Percentiles rank a stretch among this genome's conserved stretches.
Evolutionary conservation across 2,113 vertebrate genomes (phyloP).

Genomic region (Scartelaos histophorus): DNA sequence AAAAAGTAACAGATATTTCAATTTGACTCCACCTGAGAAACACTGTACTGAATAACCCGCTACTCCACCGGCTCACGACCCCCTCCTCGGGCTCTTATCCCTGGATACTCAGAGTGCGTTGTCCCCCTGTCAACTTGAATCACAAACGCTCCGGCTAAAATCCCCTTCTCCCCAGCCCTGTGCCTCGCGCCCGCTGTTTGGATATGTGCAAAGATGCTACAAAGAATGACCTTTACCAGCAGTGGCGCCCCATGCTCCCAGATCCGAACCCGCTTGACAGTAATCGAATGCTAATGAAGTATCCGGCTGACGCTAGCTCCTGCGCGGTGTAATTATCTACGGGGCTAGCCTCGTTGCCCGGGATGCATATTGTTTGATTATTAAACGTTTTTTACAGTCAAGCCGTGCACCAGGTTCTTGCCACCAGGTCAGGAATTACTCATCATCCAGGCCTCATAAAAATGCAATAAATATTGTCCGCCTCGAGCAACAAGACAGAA

Average conservation of each 20-base stretch:
- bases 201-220: conserved; percentile 48
- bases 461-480: conserved; percentile 20
- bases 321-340: conserved; percentile 46
- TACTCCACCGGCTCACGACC: neutral
- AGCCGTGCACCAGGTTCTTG: conserved; percentile 14
- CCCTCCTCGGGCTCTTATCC: conserved; percentile 41
- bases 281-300: conserved; percentile 65
- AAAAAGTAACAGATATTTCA: no score
- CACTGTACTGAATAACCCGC: neutral
- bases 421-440: conserved; percentile 37
- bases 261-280: conserved; percentile 69
- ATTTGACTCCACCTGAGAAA: no score
- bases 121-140: conserved; percentile 50
- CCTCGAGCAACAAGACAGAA: neutral
- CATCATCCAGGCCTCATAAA: conserved; percentile 19
- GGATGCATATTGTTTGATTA: conserved; percentile 57
- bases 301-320: conserved; percentile 21
- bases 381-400: conserved; percentile 50
- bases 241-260: conserved; percentile 43
- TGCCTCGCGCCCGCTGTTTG: conserved; percentile 45
- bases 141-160: conserved; percentile 39
- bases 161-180: conserved; percentile 52
- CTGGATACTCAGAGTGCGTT: conserved; percentile 25
- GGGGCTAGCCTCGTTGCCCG: conserved; percentile 30
- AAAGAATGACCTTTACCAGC: conserved; percentile 62